Conservation (phyloP, 2,797 vertebrate genomes). For the Eulemur albifrons region DNA sequence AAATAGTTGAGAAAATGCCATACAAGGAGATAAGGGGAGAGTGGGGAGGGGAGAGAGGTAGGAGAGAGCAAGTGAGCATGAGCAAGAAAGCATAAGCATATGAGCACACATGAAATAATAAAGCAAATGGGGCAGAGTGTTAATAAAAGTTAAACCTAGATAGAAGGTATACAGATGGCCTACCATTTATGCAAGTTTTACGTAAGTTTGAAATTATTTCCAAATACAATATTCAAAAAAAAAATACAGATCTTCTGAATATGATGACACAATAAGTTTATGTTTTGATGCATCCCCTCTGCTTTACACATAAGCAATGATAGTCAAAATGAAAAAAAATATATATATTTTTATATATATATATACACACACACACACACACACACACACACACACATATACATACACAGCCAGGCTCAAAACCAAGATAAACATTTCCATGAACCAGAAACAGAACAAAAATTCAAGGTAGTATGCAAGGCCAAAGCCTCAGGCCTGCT, state of each 20-base stretch:
- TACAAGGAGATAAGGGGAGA: neutral
- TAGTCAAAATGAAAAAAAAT: neutral
- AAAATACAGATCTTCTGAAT: neutral
- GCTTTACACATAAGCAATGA: neutral
- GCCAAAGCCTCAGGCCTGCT: neutral
- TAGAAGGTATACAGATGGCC: neutral
- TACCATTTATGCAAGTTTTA: neutral
- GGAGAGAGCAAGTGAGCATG: neutral
- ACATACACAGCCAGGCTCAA: neutral
- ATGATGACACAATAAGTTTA: neutral
- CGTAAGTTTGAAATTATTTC: neutral
- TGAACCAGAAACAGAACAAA: neutral
- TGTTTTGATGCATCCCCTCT: neutral
- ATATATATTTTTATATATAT: neutral
- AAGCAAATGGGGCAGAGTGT: neutral
- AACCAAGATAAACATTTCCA: neutral
- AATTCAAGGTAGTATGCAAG: neutral
- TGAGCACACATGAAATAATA: neutral
- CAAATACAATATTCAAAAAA: neutral
- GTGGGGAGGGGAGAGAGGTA: neutral
- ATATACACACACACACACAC: neutral
- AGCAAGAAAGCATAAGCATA: neutral
- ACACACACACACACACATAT: too few relatives aligned
- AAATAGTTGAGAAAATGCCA: constrained; percentile 12
- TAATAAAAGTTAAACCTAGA: neutral